Evolutionary conservation across 1,140 invertebrate species (phyloP), one percentile per base, ranked within the genome.

Genomic region (Drosophila nikananu): DNA sequence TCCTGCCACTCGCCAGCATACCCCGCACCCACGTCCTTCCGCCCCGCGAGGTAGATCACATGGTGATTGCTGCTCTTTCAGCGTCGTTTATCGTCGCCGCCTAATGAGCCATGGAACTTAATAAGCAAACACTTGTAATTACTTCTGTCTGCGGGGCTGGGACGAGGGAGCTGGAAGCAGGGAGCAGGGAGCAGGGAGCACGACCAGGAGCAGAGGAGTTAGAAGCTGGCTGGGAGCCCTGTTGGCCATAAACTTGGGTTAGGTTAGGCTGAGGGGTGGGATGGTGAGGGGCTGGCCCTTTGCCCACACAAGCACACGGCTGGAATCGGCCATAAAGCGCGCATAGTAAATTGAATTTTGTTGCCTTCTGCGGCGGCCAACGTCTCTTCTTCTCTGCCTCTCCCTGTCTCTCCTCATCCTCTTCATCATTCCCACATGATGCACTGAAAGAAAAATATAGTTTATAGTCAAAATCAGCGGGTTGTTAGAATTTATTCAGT

Each of bases 271-370:
- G 5, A n/a, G 19, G 42, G 10, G 5, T 30, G 25, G 17, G 25
- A 6, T 10, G 0, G 15, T 0, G 48, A 19, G 30, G 15, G 58
- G 23, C 23, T 19, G 71, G 23, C 17, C 37, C 19, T 57, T 17
- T 57, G 41, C 55, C 35, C 54, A 23, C 55, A 48, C 63, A 48
- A 68, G 25, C 67, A 73, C 70, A 73, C 67, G 67, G 67, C 79
- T 60, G 83, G 80, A 74, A 42, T 81, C 35, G 84, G 84, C 66
- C 84, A 89, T 87, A 87, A 87, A 87, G 84, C 84, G 84, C 81
- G 84, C 84, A 89, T 89, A 87, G 84, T 89, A 87, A 87, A 87
- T 87, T 87, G 84, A 87, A 87, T 87, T 87, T 87, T 89, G 84
- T 87, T 84, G 84, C 84, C 84, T 87, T 89, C 80, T 89, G 80